Percentiles rank a stretch among this genome's conserved stretches.
Conservation (phyloP, 1,140 invertebrate species). For the Calephelis nemesis region DNA sequence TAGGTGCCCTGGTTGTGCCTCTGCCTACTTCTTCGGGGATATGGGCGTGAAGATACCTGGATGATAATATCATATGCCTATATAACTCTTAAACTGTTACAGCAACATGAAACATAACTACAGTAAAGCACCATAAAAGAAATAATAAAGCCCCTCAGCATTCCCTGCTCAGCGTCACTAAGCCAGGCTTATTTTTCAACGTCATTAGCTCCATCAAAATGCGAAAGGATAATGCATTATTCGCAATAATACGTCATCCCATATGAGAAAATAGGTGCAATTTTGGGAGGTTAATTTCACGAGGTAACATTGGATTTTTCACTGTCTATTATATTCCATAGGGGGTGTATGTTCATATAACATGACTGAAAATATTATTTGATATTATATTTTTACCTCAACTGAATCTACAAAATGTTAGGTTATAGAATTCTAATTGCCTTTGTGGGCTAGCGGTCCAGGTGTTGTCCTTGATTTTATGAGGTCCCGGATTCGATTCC, state of each 20-base stretch:
- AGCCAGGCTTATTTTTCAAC: slow-evolving; percentile 72
- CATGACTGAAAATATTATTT: slow-evolving; percentile 7
- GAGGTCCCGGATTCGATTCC: too few relatives aligned
- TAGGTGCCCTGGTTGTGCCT: too few relatives aligned
- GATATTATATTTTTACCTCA: background rate
- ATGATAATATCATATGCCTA: too few relatives aligned
- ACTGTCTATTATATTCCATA: slow-evolving; percentile 6
- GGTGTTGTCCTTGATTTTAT: too few relatives aligned
- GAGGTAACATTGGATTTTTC: slow-evolving; percentile 21
- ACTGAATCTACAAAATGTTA: too few relatives aligned
- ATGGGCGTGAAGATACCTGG: too few relatives aligned
- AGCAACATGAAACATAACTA: background rate
- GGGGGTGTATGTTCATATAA: background rate
- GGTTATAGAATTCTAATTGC: too few relatives aligned
- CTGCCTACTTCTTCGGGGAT: too few relatives aligned
- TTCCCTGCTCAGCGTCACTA: slow-evolving; percentile 41
- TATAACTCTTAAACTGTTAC: background rate
- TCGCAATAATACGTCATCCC: slow-evolving; percentile 59
- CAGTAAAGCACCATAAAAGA: slow-evolving; percentile 22
- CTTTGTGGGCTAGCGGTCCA: too few relatives aligned
- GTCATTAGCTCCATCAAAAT: slow-evolving; percentile 65
- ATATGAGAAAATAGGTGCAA: slow-evolving; percentile 46
- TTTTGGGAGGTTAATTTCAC: slow-evolving; percentile 28
- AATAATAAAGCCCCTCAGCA: slow-evolving; percentile 9
- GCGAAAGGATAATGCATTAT: slow-evolving; percentile 68